A percentile compares a stretch with the other conserved stretches of the same genome.
Conservation (phyloP, 2,113 vertebrate species). For the Abramis brama region DNA sequence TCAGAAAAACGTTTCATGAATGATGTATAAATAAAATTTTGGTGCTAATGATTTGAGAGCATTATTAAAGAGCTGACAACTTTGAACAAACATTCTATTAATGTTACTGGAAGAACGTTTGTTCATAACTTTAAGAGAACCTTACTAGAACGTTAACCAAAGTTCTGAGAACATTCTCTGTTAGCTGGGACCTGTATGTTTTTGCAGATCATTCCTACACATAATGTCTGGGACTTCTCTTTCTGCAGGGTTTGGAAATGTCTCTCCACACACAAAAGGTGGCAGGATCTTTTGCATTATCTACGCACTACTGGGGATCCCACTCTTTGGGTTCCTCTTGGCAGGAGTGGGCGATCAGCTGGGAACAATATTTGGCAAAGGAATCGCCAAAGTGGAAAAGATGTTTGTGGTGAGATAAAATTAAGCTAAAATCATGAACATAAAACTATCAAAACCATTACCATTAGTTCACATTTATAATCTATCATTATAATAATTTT, state of each 20-base stretch:
- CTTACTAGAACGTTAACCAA: no score
- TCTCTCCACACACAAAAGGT: slow-evolving; percentile 94
- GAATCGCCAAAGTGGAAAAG: slow-evolving; percentile 95
- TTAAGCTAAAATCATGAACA: not conserved
- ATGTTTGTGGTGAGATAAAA: slow-evolving; percentile 88
- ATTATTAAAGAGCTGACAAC: no score
- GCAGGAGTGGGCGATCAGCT: slow-evolving; percentile 97
- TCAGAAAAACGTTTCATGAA: no score
- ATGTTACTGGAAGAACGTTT: no score
- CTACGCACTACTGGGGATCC: slow-evolving; percentile 96
- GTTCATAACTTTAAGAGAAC: no score
- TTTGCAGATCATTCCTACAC: not conserved
- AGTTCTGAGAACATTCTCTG: no score
- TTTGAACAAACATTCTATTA: no score
- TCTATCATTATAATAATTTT: not conserved
- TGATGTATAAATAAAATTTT: no score
- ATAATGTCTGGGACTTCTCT: not conserved
- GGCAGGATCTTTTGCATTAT: slow-evolving; percentile 98
- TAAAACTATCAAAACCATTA: no score
- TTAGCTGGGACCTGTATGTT: not conserved
- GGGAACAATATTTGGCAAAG: slow-evolving; percentile 98
- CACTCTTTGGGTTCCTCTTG: slow-evolving; percentile 96
- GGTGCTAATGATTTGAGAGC: no score
- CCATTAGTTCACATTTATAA: not conserved
- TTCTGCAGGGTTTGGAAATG: slow-evolving; percentile 93